Conservation (phyloP, 2,797 vertebrate genomes). For the Sebastes iracundus region DNA sequence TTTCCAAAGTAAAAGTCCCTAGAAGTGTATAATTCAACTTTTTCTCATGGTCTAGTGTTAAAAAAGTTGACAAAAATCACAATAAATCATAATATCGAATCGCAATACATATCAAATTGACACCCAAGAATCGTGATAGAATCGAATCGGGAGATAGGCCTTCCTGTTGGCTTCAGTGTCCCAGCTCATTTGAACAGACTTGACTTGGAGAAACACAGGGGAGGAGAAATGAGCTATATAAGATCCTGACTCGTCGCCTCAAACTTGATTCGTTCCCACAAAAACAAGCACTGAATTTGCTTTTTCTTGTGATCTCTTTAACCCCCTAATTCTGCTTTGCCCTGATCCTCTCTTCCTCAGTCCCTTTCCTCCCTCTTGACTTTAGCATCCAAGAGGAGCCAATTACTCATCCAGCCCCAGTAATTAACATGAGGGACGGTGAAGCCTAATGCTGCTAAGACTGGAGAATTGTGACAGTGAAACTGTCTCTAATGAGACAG, state of each 20-base stretch:
- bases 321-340: background rate
- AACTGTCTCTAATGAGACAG: constrained; percentile 64
- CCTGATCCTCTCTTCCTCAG: background rate
- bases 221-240: background rate
- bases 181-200: background rate
- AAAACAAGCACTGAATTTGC: constrained; percentile 1
- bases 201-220: constrained; percentile 23
- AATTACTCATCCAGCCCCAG: constrained; percentile 60
- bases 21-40: too few species aligned
- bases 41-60: too few species aligned
- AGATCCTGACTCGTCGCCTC: constrained; percentile 1
- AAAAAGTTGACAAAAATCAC: too few species aligned
- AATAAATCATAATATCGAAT: too few species aligned
- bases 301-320: background rate
- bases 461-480: constrained; percentile 59
- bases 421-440: constrained; percentile 72
- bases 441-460: constrained; percentile 51
- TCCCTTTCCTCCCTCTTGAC: constrained; percentile 1
- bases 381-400: constrained; percentile 44
- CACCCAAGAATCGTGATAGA: too few species aligned
- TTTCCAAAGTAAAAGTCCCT: too few species aligned
- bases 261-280: background rate
- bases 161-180: background rate
- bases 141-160: too few species aligned
- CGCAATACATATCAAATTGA: too few species aligned